Conservation (phyloP, 2,113 vertebrate genomes). For the Ceyx margarethae region DNA sequence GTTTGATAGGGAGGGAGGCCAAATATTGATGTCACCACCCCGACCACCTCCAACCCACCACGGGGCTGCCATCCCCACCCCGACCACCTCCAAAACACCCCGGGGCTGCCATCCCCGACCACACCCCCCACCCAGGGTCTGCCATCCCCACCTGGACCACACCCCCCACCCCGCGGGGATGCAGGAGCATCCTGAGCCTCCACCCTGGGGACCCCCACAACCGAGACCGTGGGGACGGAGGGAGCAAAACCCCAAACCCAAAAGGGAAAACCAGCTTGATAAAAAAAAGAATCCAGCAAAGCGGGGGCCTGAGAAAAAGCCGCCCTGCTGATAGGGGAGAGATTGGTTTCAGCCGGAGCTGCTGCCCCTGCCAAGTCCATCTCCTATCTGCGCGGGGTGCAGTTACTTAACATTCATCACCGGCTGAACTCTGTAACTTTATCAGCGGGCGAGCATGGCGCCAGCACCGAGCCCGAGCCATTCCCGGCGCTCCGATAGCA, state of each 20-base stretch:
- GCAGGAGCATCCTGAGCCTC: not conserved
- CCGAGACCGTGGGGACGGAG: not conserved
- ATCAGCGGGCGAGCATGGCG: slow-evolving; percentile 91
- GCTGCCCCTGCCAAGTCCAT: slow-evolving; percentile 83
- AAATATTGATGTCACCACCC: not conserved
- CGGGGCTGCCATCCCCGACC: too few relatives aligned
- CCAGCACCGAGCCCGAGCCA: slow-evolving; percentile 88
- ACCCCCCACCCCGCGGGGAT: too few relatives aligned
- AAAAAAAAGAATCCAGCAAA: not conserved
- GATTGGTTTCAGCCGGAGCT: slow-evolving; percentile 80
- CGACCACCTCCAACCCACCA: not conserved
- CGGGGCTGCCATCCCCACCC: not conserved
- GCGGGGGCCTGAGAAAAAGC: slow-evolving; percentile 74
- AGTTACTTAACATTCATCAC: slow-evolving; percentile 97
- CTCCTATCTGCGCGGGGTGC: slow-evolving; percentile 86
- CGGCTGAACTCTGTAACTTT: slow-evolving; percentile 94
- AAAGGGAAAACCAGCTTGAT: too few relatives aligned
- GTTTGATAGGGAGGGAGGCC: too few relatives aligned
- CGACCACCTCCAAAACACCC: too few relatives aligned
- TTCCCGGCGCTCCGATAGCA: slow-evolving; percentile 89
- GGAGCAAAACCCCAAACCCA: too few relatives aligned
- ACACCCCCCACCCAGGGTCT: too few relatives aligned
- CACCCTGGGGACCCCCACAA: not conserved
- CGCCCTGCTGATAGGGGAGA: slow-evolving; percentile 70
- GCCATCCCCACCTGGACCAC: too few relatives aligned